phyloP scores from a whole-genome alignment of 2,888 invertebrate genomes.

The Drosophila nr. medialis region DNA sequence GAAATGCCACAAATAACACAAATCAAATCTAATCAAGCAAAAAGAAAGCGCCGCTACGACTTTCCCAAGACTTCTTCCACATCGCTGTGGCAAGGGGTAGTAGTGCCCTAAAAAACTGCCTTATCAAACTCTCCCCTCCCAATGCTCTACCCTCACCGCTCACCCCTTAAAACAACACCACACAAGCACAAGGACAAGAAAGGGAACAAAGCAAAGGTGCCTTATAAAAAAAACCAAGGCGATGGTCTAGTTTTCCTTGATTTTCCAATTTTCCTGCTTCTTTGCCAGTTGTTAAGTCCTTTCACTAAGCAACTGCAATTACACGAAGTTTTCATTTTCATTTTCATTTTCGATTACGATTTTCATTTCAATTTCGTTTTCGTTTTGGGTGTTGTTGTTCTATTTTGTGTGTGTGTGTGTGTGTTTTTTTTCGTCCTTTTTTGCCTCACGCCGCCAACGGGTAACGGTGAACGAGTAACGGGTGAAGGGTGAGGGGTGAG shows the following conservation, averaged over 20 bases:
- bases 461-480: background rate
- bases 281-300: conserved; percentile 35
- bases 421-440: conserved; percentile 6
- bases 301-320: conserved; percentile 66
- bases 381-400: conserved; percentile 48
- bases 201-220: conserved; percentile 13
- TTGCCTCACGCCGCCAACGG: conserved; percentile 53
- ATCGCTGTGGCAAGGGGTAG: conserved; percentile 26
- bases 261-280: conserved; percentile 19
- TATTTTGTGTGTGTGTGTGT: conserved; percentile 2
- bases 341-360: conserved; percentile 53
- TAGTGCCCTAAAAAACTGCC: background rate
- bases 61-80: conserved; percentile 49
- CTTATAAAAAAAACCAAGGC: conserved; percentile 41
- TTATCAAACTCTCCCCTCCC: background rate
- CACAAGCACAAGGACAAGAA: conserved; percentile 11
- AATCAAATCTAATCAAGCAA: conserved; percentile 77
- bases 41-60: conserved; percentile 58
- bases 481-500: background rate
- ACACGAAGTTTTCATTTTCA: conserved; percentile 42
- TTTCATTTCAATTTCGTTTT: conserved; percentile 48
- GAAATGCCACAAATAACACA: conserved; percentile 78
- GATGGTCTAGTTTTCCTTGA: conserved; percentile 67
- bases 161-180: conserved; percentile 59
- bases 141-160: conserved; percentile 31